These are phyloP conservation scores for Picathartes gymnocephalus DNA, from an alignment of 2,113 vertebrate species.

Conservation along the genomic window DNA sequence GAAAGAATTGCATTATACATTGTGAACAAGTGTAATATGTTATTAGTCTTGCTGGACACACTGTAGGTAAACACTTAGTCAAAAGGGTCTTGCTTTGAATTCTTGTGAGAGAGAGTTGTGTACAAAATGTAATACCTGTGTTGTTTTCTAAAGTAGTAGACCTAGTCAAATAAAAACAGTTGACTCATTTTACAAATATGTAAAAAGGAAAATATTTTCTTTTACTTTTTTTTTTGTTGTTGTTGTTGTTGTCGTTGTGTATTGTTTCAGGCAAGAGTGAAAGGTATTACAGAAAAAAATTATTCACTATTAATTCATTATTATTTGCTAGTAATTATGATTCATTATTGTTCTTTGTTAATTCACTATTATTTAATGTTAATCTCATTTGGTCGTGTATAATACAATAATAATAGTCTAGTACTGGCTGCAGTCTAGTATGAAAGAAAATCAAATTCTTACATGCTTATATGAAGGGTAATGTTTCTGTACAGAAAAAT, in stretches of 20 bases:
- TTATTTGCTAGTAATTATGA: background rate
- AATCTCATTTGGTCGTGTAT: background rate
- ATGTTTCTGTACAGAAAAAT: background rate
- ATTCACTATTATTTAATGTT: background rate
- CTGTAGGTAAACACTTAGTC: background rate
- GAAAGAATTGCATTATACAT: background rate
- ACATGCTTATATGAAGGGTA: background rate
- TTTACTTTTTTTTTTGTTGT: background rate
- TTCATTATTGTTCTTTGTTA: background rate
- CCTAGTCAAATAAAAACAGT: background rate
- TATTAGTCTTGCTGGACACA: background rate
- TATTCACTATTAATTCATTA: background rate
- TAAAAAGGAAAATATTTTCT: background rate
- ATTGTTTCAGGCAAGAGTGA: background rate
- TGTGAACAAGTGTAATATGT: background rate
- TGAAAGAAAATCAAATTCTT: background rate
- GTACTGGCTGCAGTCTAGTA: background rate
- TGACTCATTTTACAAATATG: background rate
- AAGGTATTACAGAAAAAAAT: background rate
- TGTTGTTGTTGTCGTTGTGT: background rate
- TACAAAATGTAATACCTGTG: background rate
- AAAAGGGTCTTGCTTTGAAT: background rate
- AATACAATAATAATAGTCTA: background rate
- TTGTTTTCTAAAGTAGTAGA: background rate
- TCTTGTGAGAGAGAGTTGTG: background rate